Base-by-base conservation (phyloP, 2,797 vertebrate species). In the Rhinatrema bivittatum region DNA sequence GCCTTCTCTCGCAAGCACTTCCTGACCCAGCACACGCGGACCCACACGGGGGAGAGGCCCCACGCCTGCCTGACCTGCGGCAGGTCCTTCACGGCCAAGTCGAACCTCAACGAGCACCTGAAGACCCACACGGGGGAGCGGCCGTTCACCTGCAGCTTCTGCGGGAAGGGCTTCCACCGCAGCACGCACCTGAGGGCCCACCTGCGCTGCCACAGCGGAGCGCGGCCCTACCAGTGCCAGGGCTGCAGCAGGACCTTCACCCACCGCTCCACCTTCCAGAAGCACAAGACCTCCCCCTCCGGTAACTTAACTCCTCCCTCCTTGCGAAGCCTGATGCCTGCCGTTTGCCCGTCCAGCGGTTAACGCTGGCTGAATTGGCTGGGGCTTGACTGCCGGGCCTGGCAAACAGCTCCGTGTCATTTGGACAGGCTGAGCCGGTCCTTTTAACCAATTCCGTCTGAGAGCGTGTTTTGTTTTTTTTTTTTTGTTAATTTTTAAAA, bases 91-190 rank as follows among this genome's bases (percentile, higher is more conserved):
- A 53, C 69, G 2, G 60, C 68, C 17, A 72, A 58, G 4, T 65
- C 65, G 50, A 72, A 70, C 34, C 65, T 70, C 33, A 70, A 66
- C 54, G 68, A 64, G 44, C 67, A 67, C 40, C 60, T 65, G 43
- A 59, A 67, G 25, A 69, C 65, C 42, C 66, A 69, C 1, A 67
- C 65, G 32, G 69, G 63, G 1, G 62, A 57, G 15, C 65, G 65
- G 10, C 19, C 53, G 13, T 42, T 46, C 30, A 41, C 56, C 44
- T 25, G 56, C 36, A 42, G 10, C 15, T 5, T 29, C 38, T 66
- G 67, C 55, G 20, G 31, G 15, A 46, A 50, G 19, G 1, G 55
- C 27, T 73, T 70, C 50, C 34, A 40, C 39, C 49, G 20, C 7
- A 42, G 32, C 16, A 57, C 52, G 10, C 52, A 37, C 45, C 65